phyloP scores from a whole-genome alignment of 2,113 vertebrate genomes.

The Gobius niger region DNA sequence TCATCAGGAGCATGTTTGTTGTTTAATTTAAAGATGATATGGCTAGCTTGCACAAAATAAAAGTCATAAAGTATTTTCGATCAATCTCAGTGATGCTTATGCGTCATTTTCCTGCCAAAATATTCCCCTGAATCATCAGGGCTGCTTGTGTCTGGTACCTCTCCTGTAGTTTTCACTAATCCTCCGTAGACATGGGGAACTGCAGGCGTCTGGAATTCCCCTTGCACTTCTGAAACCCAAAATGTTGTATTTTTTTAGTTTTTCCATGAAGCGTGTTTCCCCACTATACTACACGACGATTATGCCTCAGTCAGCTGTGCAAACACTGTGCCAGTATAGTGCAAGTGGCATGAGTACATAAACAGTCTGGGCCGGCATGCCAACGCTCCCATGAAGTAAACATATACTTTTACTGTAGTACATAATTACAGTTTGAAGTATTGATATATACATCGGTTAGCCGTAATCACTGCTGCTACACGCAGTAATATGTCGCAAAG shows the following conservation, averaged over 20 bases:
- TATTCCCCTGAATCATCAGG: constrained; percentile 9
- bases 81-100: background rate
- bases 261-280: constrained; percentile 18
- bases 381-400: constrained; percentile 16
- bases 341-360: constrained; percentile 35
- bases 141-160: constrained; percentile 2
- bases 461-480: constrained; percentile 5
- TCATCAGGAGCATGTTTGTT: too few species aligned
- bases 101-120: background rate
- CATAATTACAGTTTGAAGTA: constrained; percentile 23
- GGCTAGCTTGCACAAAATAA: background rate
- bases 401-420: constrained; percentile 26
- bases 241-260: constrained; percentile 32
- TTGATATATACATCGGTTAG: constrained; percentile 23
- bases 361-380: constrained; percentile 13
- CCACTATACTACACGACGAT: background rate
- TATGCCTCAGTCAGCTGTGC: constrained; percentile 21
- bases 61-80: background rate
- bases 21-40: too few species aligned
- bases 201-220: constrained; percentile 21
- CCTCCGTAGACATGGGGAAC: background rate
- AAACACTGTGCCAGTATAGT: constrained; percentile 32
- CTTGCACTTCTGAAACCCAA: constrained; percentile 10
- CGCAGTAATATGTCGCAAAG: background rate
- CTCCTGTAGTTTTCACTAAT: constrained; percentile 23